Percentiles rank a stretch among this genome's conserved stretches.
Evolutionary conservation across 2,888 invertebrate genomes (phyloP).

Genomic region (Notodonta dromedarius): DNA sequence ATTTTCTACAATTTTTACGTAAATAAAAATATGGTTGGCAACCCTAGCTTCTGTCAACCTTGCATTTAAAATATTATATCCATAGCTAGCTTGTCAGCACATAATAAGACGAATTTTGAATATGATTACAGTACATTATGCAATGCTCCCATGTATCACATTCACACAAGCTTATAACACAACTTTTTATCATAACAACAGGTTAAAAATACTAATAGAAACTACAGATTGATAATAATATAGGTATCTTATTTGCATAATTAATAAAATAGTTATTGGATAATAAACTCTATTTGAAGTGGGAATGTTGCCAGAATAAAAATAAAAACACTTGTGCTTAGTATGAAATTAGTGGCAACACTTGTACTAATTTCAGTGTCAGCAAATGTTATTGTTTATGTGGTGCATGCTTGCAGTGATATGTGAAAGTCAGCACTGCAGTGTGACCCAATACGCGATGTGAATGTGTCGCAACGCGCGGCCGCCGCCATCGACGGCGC

Average conservation of each 20-base stretch:
- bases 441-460: conserved; percentile 54
- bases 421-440: conserved; percentile 67
- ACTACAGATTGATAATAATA: conserved; percentile 13
- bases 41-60: conserved; percentile 13
- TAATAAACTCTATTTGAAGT: conserved; percentile 10
- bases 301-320: conserved; percentile 53
- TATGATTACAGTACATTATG: conserved; percentile 5
- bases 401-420: conserved; percentile 43
- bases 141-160: conserved; percentile 5
- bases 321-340: conserved; percentile 22
- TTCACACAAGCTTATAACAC: conserved; percentile 5
- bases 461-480: conserved; percentile 54
- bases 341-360: conserved; percentile 47
- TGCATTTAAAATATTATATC: conserved; percentile 19
- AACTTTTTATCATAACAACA: conserved; percentile 16
- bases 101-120: conserved; percentile 8
- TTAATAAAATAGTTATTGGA: conserved; percentile 7
- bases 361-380: conserved; percentile 48
- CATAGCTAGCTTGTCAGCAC: conserved; percentile 15
- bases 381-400: conserved; percentile 40
- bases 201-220: conserved; percentile 9
- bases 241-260: conserved; percentile 9
- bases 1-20: neutral
- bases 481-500: conserved; percentile 27
- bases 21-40: neutral